These are phyloP conservation scores for Ephydatia muelleri DNA, from an alignment of 37 sponge, comb jelly and placozoan genomes.

Conservation along the genomic window DNA sequence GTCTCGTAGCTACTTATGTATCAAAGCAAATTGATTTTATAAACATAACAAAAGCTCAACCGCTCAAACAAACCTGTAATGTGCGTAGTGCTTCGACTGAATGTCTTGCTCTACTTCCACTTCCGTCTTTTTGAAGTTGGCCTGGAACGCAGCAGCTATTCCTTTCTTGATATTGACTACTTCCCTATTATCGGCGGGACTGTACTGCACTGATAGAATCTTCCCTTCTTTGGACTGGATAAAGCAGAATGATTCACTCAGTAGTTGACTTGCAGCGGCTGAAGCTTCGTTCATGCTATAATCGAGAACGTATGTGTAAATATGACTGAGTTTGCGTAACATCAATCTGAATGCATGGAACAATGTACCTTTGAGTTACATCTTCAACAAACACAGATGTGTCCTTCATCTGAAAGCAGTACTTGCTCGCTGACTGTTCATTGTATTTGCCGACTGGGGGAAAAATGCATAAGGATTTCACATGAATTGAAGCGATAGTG, in stretches of 20 bases:
- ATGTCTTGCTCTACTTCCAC: conserved; percentile 34
- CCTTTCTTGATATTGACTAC: conserved; percentile 55
- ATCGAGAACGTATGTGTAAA: too few relatives aligned
- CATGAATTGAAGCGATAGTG: too few relatives aligned
- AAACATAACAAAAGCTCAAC: background rate
- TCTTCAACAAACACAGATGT: conserved; percentile 3
- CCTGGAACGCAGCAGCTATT: conserved; percentile 59
- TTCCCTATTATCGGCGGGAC: conserved; percentile 8
- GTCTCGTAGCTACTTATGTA: background rate
- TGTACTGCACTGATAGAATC: conserved; percentile 32
- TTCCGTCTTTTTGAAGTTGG: conserved; percentile 39
- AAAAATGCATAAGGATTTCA: background rate
- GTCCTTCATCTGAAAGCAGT: conserved; percentile 26
- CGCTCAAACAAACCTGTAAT: conserved; percentile 16
- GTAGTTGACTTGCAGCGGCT: background rate
- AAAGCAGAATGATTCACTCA: conserved; percentile 26
- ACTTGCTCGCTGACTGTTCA: conserved; percentile 14
- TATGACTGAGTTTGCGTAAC: too few relatives aligned
- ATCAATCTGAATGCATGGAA: background rate
- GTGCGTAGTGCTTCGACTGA: conserved; percentile 17
- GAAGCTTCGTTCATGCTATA: background rate
- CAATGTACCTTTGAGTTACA: background rate
- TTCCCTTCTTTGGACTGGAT: conserved; percentile 39
- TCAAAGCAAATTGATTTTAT: too few relatives aligned
- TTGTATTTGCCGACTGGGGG: conserved; percentile 19